A percentile compares a stretch with the other conserved stretches of the same genome.
These are phyloP conservation scores for Sycobia sp. DNA, from an alignment of 1,140 invertebrate species.

Conservation along the genomic window DNA sequence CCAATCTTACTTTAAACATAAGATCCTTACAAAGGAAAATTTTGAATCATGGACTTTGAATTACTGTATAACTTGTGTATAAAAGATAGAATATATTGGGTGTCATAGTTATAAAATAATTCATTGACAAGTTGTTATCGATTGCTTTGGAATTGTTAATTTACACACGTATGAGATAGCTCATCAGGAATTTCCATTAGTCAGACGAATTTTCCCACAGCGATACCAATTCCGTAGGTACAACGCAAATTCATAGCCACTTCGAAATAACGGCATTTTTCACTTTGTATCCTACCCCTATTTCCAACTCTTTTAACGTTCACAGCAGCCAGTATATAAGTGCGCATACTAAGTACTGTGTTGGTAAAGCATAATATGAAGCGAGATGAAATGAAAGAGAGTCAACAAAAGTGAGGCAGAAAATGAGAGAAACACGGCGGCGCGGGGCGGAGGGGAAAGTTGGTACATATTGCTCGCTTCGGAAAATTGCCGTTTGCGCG, in stretches of 20 bases:
- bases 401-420: too few relatives aligned
- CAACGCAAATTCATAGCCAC: background rate
- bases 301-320: too few relatives aligned
- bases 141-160: background rate
- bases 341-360: background rate
- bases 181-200: constrained; percentile 19
- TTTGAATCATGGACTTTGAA: too few relatives aligned
- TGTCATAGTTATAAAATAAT: background rate
- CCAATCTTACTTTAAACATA: too few relatives aligned
- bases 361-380: constrained; percentile 10
- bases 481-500: constrained; percentile 22
- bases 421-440: too few relatives aligned
- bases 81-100: too few relatives aligned
- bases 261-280: background rate
- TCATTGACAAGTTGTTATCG: background rate
- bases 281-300: too few relatives aligned
- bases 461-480: constrained; percentile 12
- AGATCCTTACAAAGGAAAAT: too few relatives aligned
- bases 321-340: too few relatives aligned
- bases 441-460: background rate
- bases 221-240: too few relatives aligned
- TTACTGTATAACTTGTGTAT: too few relatives aligned
- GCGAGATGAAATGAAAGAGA: background rate
- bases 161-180: background rate
- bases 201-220: constrained; percentile 17